These are phyloP conservation scores for Tiaroga cobitis DNA, from an alignment of 2,797 vertebrate genomes.

Conservation along the genomic window DNA sequence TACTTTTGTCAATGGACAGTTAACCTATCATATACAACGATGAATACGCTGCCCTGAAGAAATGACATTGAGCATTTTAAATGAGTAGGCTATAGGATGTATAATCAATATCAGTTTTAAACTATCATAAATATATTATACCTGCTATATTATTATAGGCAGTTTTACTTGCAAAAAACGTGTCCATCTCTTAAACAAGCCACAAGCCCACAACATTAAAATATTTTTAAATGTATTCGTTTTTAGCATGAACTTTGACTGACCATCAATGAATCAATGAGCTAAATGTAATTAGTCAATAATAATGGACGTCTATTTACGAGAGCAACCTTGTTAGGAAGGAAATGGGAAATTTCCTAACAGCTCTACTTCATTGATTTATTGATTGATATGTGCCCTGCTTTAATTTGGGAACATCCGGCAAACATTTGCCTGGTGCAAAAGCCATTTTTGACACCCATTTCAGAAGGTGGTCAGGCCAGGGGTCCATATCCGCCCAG, in stretches of 20 bases:
- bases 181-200: neutral
- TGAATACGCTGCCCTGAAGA: conserved; percentile 30
- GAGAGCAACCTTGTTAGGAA: conserved; percentile 73
- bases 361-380: conserved; percentile 86
- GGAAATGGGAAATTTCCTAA: conserved; percentile 83
- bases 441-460: conserved; percentile 62
- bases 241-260: conserved; percentile 34
- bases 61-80: conserved; percentile 41
- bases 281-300: conserved; percentile 77
- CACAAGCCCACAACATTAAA: neutral
- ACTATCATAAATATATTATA: neutral
- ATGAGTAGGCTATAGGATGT: neutral
- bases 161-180: neutral
- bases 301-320: conserved; percentile 67
- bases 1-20: conserved; percentile 49
- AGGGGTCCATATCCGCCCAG: conserved; percentile 52
- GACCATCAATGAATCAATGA: conserved; percentile 35
- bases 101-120: neutral
- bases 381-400: conserved; percentile 80
- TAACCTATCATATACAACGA: conserved; percentile 36
- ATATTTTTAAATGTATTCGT: neutral
- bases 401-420: conserved; percentile 71
- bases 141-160: neutral
- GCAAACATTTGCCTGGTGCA: conserved; percentile 56
- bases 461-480: conserved; percentile 47